Conservation (phyloP, 2,797 vertebrate genomes). For the Takifugu rubripes region DNA sequence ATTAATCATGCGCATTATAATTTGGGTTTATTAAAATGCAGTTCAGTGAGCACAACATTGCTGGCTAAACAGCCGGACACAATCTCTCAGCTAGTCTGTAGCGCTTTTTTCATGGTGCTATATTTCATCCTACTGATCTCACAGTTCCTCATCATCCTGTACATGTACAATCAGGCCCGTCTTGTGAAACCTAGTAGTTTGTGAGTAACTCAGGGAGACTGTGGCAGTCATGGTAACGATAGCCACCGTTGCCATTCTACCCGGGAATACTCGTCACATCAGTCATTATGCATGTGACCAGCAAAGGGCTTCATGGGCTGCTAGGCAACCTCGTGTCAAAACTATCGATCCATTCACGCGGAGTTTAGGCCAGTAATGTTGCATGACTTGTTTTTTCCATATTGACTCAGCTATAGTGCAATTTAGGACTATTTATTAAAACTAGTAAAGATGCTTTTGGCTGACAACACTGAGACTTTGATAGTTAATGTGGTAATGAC, state of each 20-base stretch:
- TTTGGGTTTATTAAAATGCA: conserved; percentile 13
- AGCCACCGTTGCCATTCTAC: conserved; percentile 29
- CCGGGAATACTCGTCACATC: conserved; percentile 23
- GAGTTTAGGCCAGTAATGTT: conserved; percentile 12
- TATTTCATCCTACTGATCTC: conserved; percentile 27
- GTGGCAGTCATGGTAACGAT: conserved; percentile 11
- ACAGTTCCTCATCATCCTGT: conserved; percentile 1
- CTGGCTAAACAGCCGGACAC: neutral
- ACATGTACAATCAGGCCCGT: neutral
- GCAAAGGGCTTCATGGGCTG: conserved; percentile 24
- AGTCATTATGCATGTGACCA: conserved; percentile 24
- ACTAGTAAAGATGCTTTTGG: neutral
- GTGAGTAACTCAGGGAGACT: neutral
- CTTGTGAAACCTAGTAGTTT: conserved; percentile 32
- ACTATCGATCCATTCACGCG: conserved; percentile 12
- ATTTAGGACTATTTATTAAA: conserved; percentile 2
- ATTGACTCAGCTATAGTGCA: conserved; percentile 4
- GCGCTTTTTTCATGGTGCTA: conserved; percentile 13
- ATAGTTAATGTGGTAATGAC: neutral
- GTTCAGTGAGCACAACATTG: conserved; percentile 4
- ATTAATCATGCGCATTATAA: conserved; percentile 50
- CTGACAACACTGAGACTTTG: neutral
- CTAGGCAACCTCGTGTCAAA: conserved; percentile 43
- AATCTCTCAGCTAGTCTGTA: neutral
- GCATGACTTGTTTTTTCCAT: conserved; percentile 12